Conservation (phyloP, 2,888 invertebrate genomes). For the Drosophila kuntzei region DNA sequence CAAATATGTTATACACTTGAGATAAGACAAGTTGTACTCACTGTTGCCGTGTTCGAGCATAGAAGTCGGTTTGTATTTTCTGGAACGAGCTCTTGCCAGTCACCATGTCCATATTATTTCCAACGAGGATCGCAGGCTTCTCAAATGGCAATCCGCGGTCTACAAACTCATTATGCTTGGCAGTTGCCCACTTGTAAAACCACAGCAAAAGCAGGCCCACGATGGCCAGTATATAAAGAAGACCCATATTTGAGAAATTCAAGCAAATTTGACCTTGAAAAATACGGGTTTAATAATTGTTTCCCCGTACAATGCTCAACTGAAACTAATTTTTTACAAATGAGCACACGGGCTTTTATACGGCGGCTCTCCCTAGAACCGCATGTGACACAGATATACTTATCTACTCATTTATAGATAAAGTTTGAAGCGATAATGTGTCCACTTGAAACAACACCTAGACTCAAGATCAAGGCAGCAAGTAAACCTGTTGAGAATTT, state of each 20-base stretch:
- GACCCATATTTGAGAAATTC: conserved; percentile 6
- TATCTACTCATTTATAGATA: conserved; percentile 18
- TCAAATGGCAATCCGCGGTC: conserved; percentile 64
- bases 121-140: conserved; percentile 50
- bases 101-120: conserved; percentile 11
- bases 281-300: not conserved
- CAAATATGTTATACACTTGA: not conserved
- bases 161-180: conserved; percentile 57
- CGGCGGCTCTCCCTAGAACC: not conserved
- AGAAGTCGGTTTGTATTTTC: conserved; percentile 8
- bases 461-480: not conserved
- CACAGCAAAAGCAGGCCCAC: conserved; percentile 9
- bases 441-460: not conserved
- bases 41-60: conserved; percentile 64
- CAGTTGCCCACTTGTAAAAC: conserved; percentile 70
- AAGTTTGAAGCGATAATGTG: conserved; percentile 3
- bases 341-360: conserved; percentile 3
- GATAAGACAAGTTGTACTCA: conserved; percentile 34
- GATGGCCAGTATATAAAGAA: not conserved
- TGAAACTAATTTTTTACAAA: conserved; percentile 2
- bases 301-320: not conserved
- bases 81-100: conserved; percentile 4
- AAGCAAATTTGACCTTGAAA: conserved; percentile 10
- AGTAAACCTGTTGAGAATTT: conserved; percentile 6
- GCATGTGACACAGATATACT: conserved; percentile 4